Base-by-base conservation (phyloP, 2,888 invertebrate genomes). In the Hyposoter didymator region DNA sequence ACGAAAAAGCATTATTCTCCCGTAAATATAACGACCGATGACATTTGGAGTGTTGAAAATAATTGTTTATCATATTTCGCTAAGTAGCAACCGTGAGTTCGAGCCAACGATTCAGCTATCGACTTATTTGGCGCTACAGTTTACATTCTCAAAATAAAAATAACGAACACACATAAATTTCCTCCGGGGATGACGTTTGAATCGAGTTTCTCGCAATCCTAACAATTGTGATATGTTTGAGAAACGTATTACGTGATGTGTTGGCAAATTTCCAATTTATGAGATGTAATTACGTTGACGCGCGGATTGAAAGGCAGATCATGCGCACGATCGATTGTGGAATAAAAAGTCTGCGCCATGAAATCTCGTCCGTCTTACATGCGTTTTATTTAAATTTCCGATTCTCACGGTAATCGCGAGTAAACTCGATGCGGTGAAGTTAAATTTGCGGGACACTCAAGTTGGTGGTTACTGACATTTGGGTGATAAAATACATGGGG, bases 401-500 rank as follows among this genome's bases (percentile, higher is more conserved):
- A 47, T 70, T 70, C 17, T 47, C 47, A 70, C 47, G 52, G 39
- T 73, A 55, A 55, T 73, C 19, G 19, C 19, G 19, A 19, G 73
- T 43, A 73, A 32, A 52, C 22, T 19, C 78, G 19, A 55, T 8
- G n/a, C n/a, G 72, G 22, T 19, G 17, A 72, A 55, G 19, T 35
- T 39, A 22, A 55, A 17, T 28, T 72, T 12, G 55, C 52, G 8
- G 35, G 55, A 72, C 72, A 22, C 55, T 55, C 14, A 39, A 19
- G 19, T 32, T 28, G 45, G 39, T 4, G 59, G 28, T 17, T 67
- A 73, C 39, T 67, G 81, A 81, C 62, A 81, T 78, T 78, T 78
- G 22, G 45, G 49, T 39, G 67, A 81, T 70, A 64, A 49, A 70
- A 70, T 70, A 73, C 43, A 84, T 67, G 64, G 64, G 59, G 45